These are phyloP conservation scores for Mallotus villosus DNA, from an alignment of 2,797 vertebrate species.

Conservation along the genomic window DNA sequence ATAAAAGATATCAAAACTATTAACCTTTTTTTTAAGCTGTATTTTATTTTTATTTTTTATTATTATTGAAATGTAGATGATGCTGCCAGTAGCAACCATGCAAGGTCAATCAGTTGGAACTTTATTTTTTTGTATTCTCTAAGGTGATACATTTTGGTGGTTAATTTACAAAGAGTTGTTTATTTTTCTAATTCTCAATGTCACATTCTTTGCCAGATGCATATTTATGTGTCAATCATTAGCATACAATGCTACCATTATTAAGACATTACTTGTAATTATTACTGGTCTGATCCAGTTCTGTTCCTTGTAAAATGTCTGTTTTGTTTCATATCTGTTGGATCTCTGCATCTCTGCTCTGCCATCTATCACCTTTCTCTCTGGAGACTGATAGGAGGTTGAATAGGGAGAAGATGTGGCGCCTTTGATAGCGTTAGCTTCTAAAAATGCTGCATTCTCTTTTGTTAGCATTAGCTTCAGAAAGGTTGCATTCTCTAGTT, in stretches of 20 bases:
- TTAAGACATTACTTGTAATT: neutral
- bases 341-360: conserved; percentile 15
- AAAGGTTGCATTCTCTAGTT: conserved; percentile 22
- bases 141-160: neutral
- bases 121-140: neutral
- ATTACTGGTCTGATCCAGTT: conserved; percentile 7
- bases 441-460: conserved; percentile 9
- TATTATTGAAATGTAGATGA: neutral
- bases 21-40: neutral
- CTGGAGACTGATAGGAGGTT: conserved; percentile 10
- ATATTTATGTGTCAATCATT: conserved; percentile 3
- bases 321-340: conserved; percentile 17
- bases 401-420: neutral
- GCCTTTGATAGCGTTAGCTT: no score
- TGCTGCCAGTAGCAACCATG: neutral
- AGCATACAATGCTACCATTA: neutral
- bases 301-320: conserved; percentile 23
- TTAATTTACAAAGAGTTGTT: conserved; percentile 13
- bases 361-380: conserved; percentile 21
- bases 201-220: neutral
- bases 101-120: neutral
- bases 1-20: neutral
- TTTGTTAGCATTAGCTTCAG: conserved; percentile 15
- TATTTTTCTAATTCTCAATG: conserved; percentile 7
- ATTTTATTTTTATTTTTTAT: conserved; percentile 11